Base-by-base conservation (phyloP, 2,113 vertebrate species). In the Dryoscopus gambensis region DNA sequence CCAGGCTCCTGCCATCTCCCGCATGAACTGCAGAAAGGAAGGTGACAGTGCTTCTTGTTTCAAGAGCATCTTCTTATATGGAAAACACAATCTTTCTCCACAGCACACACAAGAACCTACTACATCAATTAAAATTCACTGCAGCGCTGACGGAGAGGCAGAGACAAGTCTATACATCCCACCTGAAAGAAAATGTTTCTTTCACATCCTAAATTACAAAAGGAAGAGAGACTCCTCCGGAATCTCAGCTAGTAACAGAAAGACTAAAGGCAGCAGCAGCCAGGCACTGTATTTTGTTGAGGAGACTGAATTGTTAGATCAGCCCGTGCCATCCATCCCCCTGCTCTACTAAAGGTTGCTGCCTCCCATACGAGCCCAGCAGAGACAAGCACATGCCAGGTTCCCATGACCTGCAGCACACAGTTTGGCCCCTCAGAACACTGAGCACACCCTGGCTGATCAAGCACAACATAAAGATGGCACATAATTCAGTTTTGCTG, bases 1-100 rank as follows among this genome's bases (percentile, higher is more conserved):
- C 99, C 99, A 99, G 33, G 99, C 99, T 53, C 99, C 99, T 6
- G 99, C 98, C 99, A 99, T 99, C 97, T 99, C 99, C 68, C 99
- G 98, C 99, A 99, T 99, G 90, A 99, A 99, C 99, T 99, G 87
- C 6, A 78, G 30, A 82, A 42, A 49, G 2, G 71, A 90, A 84
- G 39, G 18, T 1, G 13, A 24, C 22, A 23, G 20, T 3, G 8
- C 40, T 79, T 65, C 30, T 10, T 47, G 53, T 39, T 90, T 73
- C 21, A 83, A 55, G 4, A 90, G 57, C 33, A 77, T 50, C 71
- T 49, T 62, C 35, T 63, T 23, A 27, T 0, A 24, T 8, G 27
- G 16, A 33, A 86, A 67, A 33, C 10, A 75, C 10, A 28, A 6
- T n/a, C 52, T 30, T 64, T 53, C 55, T 84, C 56, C 25, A 37